Evolutionary conservation across 2,888 invertebrate genomes (phyloP).

Genomic region (Netelia virgata): DNA sequence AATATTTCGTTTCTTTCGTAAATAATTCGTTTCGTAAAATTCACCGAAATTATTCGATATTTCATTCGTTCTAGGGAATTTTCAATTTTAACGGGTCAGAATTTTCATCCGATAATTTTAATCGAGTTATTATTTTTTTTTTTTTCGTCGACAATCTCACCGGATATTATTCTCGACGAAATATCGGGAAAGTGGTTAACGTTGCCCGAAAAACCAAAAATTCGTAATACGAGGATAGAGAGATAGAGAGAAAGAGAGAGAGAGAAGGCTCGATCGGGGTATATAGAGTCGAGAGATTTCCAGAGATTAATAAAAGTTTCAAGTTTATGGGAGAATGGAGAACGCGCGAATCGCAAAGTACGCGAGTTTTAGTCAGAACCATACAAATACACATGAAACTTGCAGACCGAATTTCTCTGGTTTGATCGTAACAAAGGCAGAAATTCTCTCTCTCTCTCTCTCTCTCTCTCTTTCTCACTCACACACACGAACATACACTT

Average conservation of each 20-base stretch:
- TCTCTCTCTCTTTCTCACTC: slow-evolving; percentile 7
- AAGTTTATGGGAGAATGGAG: slow-evolving; percentile 42
- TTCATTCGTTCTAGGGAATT: no score
- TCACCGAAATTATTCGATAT: no score
- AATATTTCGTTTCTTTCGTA: no score
- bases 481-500: slow-evolving; percentile 6
- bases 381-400: slow-evolving; percentile 25
- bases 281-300: slow-evolving; percentile 15
- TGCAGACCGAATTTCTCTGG: slow-evolving; percentile 38
- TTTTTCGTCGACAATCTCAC: no score
- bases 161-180: no score
- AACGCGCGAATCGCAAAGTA: slow-evolving; percentile 37
- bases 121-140: no score
- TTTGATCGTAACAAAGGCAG: slow-evolving; percentile 55
- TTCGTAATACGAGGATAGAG: not conserved
- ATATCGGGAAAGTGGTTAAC: no score
- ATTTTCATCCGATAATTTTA: no score
- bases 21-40: no score
- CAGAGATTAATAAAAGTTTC: slow-evolving; percentile 63
- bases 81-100: no score
- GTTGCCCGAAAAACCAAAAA: no score
- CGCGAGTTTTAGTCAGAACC: slow-evolving; percentile 50
- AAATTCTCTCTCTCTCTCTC: slow-evolving; percentile 43
- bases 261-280: slow-evolving; percentile 12
- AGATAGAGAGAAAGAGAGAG: not conserved